Percentiles rank a stretch among this genome's conserved stretches.
Conservation (phyloP, 2,797 vertebrate species). For the Gymnothorax javanicus region DNA sequence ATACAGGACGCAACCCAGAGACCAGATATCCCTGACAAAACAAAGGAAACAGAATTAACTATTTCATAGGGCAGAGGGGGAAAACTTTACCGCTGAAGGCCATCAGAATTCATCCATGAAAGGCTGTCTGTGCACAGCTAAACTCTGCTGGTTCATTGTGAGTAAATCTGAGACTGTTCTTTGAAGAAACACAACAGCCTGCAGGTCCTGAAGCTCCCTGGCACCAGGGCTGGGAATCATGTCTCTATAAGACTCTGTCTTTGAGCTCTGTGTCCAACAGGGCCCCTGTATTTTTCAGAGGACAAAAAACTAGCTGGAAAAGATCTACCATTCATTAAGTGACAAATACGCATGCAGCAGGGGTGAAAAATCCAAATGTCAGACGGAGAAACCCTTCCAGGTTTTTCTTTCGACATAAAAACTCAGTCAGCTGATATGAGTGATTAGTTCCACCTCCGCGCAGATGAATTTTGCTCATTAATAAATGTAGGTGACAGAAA, state of each 20-base stretch:
- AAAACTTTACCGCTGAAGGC: not conserved
- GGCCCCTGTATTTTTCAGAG: not conserved
- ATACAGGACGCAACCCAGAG: conserved; percentile 92
- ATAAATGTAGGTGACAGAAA: too few species aligned
- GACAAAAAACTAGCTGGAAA: too few species aligned
- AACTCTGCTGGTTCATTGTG: not conserved
- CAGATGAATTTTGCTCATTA: too few species aligned
- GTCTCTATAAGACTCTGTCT: not conserved
- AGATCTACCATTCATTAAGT: too few species aligned
- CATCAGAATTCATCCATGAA: not conserved
- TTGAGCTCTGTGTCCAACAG: not conserved
- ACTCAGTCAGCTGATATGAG: too few species aligned
- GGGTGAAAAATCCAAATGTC: too few species aligned
- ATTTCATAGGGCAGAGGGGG: not conserved
- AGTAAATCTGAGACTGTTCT: not conserved
- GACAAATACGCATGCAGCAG: too few species aligned
- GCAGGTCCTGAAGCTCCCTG: not conserved
- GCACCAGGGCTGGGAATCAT: not conserved
- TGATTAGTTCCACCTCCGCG: too few species aligned
- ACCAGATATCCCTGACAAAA: conserved; percentile 89
- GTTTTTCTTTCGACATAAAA: too few species aligned
- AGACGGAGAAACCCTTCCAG: too few species aligned
- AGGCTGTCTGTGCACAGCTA: not conserved
- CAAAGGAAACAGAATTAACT: conserved; percentile 29
- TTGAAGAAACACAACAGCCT: not conserved